These are phyloP conservation scores for Caenorhabditis uteleia DNA, from an alignment of 2,888 invertebrate genomes.

Conservation along the genomic window DNA sequence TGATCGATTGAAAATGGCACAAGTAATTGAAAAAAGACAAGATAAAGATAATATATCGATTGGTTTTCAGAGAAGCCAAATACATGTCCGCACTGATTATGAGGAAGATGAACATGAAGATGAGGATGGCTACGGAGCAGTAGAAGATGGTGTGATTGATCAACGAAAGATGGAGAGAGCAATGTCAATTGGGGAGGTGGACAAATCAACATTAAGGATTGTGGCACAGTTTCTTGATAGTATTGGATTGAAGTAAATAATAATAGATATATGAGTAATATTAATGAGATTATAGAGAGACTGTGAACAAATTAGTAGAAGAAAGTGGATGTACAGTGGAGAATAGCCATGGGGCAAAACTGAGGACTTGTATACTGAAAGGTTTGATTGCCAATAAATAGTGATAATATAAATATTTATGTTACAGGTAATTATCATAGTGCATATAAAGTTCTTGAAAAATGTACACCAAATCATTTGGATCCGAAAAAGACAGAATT, in stretches of 20 bases:
- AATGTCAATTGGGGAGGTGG: constrained; percentile 5
- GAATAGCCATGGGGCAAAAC: constrained; percentile 46
- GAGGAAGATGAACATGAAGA: constrained; percentile 1
- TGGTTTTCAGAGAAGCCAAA: neutral
- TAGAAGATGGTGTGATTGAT: constrained; percentile 6
- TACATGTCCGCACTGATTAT: neutral
- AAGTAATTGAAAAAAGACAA: neutral
- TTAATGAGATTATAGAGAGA: constrained; percentile 45
- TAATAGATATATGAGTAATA: neutral
- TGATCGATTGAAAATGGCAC: constrained; percentile 1
- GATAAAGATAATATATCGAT: neutral
- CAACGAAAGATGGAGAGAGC: neutral
- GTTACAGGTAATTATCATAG: constrained; percentile 54
- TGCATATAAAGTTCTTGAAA: constrained; percentile 44
- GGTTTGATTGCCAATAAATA: too few species aligned
- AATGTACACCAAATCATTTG: constrained; percentile 9
- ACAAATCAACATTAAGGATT: constrained; percentile 50
- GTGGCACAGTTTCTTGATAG: constrained; percentile 62
- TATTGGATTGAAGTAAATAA: constrained; percentile 57
- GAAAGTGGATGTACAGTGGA: constrained; percentile 64
- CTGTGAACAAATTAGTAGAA: constrained; percentile 60
- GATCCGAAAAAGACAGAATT: neutral
- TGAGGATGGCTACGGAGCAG: neutral
- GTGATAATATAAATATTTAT: too few species aligned
- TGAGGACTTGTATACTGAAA: constrained; percentile 40